phyloP scores from a whole-genome alignment of 2,113 vertebrate genomes.

The Suncus etruscus region DNA sequence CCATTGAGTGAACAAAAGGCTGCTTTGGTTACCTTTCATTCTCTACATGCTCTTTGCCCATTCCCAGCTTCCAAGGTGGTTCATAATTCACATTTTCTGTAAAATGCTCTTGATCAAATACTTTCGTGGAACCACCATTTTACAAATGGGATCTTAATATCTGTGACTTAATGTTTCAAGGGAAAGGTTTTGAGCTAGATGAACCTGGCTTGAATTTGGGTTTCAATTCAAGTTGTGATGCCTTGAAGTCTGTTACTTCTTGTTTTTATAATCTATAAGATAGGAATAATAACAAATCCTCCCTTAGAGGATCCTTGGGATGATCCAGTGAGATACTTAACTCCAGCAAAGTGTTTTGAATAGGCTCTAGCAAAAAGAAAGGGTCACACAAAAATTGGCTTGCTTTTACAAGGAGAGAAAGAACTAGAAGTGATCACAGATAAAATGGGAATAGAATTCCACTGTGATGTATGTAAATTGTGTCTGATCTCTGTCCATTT shows the following conservation, averaged over 20 bases:
- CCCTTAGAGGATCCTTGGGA: background rate
- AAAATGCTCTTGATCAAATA: background rate
- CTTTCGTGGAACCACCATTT: background rate
- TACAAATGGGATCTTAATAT: slow-evolving; percentile 4
- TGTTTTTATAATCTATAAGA: background rate
- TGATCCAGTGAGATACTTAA: background rate
- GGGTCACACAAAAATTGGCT: too few relatives aligned
- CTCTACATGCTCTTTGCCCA: background rate
- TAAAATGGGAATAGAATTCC: background rate
- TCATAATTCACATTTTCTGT: background rate
- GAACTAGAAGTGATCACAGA: background rate
- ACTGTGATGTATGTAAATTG: background rate
- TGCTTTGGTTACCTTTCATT: background rate
- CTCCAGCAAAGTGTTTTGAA: background rate
- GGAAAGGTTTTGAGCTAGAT: background rate
- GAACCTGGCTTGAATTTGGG: background rate
- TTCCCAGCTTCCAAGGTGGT: background rate
- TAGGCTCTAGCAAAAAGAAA: background rate
- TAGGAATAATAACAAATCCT: background rate
- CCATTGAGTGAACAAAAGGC: fast-evolving
- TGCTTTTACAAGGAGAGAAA: background rate
- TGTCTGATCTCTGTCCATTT: background rate
- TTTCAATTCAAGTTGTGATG: background rate
- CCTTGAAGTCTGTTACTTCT: background rate
- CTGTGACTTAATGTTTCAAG: background rate